Evolutionary conservation across 2,113 vertebrate species (phyloP).

Genomic region (Illadopsis cleaveri): DNA sequence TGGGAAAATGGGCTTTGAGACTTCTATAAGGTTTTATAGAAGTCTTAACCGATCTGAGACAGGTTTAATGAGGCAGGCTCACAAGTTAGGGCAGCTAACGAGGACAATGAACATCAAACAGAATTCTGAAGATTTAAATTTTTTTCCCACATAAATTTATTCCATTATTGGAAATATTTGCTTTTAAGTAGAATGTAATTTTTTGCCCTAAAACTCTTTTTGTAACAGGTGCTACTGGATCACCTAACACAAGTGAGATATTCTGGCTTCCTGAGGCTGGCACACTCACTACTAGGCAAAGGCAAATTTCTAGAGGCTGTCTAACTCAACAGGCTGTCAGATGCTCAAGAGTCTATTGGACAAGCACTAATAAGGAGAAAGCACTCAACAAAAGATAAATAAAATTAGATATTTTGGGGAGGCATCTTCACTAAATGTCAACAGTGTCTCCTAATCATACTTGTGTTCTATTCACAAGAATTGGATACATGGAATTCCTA

Average conservation of each 20-base stretch:
- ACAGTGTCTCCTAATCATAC: not conserved
- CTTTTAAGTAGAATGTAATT: not conserved
- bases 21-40: not conserved
- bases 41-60: not conserved
- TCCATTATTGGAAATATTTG: not conserved
- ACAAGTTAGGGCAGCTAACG: not conserved
- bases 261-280: not conserved
- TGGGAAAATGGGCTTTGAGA: not conserved
- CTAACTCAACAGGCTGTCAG: not conserved
- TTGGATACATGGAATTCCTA: not conserved
- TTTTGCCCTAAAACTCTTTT: not conserved
- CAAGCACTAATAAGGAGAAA: not conserved
- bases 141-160: not conserved
- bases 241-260: not conserved
- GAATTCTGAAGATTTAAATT: not conserved
- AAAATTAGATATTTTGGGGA: not conserved
- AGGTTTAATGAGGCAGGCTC: not conserved
- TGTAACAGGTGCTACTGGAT: not conserved
- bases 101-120: not conserved
- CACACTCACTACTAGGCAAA: not conserved
- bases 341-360: not conserved
- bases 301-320: not conserved
- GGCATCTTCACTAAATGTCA: not conserved
- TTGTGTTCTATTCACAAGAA: not conserved
- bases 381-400: not conserved